Base-by-base conservation (phyloP, 2,888 invertebrate species). In the Apocheima hispidaria region DNA sequence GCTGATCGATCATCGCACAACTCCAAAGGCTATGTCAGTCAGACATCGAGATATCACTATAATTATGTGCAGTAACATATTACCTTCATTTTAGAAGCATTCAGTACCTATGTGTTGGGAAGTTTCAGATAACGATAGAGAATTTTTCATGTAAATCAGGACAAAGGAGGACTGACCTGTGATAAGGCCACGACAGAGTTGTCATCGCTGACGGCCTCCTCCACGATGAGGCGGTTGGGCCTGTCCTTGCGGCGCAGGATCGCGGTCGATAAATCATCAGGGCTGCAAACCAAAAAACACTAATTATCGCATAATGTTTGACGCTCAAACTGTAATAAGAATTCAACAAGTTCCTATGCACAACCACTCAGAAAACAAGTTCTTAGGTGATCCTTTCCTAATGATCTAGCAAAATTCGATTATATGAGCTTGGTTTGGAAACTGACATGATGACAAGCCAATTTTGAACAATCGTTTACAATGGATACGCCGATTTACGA, bases 131-230 rank as follows among this genome's bases (percentile, higher is more conserved):
- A 54, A 52, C 28, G 35, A 28, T 28, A 43, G 20, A n/a, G 14
- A 2, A 20, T 21, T 48, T 46, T 38, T 0, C 38, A 56, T 30
- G 38, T 14, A 40, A 51, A 55, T 60, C 44, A 61, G 70, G 66
- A 75, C 77, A 72, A 70, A 67, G 71, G 48, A 77, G 65, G 58
- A 72, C 81, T 83, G 83, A 97, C 97, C 95, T 99, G 99, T 72
- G 99, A 99, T 67, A 99, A 93, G 26, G 98, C 96, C 66, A 99
- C 98, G 67, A 99, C 99, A 0, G 99, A 99, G 88, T 99, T 99
- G 90, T 99, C 99, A 95, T 99, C 99, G 88, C 98, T 99, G 76
- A 97, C 96, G 30, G 99, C 98, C 90, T 99, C 99, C 84, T 99
- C 99, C 18, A 99, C 99, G 80, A 99, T 95, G 70, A 99, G 95